A percentile compares a stretch with the other conserved stretches of the same genome.
Conservation (phyloP, 2,888 invertebrate genomes). For the Cataglyphis altisquamis region DNA sequence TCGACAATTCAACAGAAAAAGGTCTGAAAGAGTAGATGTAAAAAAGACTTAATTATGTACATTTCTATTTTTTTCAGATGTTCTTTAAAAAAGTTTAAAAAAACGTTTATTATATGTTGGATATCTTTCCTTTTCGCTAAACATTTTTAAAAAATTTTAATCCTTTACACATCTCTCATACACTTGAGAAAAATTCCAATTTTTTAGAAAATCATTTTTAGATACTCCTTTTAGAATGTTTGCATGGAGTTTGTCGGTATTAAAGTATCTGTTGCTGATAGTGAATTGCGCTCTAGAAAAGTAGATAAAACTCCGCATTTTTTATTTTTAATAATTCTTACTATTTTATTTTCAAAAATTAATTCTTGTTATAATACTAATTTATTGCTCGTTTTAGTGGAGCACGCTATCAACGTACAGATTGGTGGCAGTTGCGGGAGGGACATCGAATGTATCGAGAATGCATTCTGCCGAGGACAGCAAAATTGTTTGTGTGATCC, state of each 20-base stretch:
- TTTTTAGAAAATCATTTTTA: background rate
- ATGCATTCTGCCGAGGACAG: constrained; percentile 77
- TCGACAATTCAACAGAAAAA: background rate
- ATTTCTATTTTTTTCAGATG: background rate
- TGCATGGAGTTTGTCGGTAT: background rate
- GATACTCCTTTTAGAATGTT: background rate
- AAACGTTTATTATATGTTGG: background rate
- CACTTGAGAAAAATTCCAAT: background rate
- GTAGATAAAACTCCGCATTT: background rate
- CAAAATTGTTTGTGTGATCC: constrained; percentile 74
- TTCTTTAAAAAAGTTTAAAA: background rate
- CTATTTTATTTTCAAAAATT: background rate
- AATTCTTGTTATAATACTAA: background rate
- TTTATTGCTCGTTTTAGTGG: constrained; percentile 3
- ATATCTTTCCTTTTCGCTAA: background rate
- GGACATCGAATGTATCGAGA: constrained; percentile 75
- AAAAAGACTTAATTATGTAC: background rate
- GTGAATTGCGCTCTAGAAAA: background rate
- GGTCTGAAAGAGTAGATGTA: background rate
- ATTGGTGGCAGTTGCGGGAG: constrained; percentile 74
- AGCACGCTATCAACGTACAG: constrained; percentile 28
- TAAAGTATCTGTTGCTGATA: background rate
- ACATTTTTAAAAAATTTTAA: background rate
- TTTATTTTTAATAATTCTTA: background rate
- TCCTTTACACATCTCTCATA: background rate